These are phyloP conservation scores for Eptesicus fuscus DNA, from an alignment of 2,113 vertebrate species.

Conservation along the genomic window DNA sequence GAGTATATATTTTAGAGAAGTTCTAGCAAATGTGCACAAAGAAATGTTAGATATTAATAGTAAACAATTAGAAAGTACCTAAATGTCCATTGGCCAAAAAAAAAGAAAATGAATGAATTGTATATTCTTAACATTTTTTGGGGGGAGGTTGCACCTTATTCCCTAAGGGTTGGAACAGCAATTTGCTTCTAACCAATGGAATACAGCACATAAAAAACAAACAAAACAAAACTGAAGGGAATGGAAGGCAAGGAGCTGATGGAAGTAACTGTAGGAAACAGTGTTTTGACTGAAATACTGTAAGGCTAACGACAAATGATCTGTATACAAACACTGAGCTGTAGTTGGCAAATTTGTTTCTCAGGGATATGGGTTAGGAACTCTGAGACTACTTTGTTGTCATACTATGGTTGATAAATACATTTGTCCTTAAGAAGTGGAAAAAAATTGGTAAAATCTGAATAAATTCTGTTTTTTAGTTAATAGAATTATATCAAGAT, in stretches of 20 bases:
- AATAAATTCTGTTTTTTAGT: background rate
- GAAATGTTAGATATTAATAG: background rate
- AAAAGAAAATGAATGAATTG: background rate
- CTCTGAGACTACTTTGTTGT: background rate
- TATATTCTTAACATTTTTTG: background rate
- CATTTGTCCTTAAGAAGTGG: background rate
- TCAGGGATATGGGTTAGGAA: background rate
- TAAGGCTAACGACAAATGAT: background rate
- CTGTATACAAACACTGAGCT: background rate
- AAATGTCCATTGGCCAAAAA: background rate
- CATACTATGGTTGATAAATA: background rate
- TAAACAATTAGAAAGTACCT: background rate
- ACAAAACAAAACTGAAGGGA: background rate
- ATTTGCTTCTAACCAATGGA: background rate
- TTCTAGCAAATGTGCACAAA: background rate
- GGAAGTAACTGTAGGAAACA: background rate
- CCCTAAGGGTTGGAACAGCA: background rate
- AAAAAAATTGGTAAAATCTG: background rate
- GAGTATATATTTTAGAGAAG: background rate
- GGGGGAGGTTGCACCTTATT: background rate
- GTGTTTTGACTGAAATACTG: background rate
- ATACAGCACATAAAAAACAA: background rate
- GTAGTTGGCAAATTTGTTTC: background rate
- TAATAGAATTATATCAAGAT: background rate
- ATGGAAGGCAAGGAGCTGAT: background rate